Base-by-base conservation (phyloP, 2,113 vertebrate genomes). In the Syngnathoides biaculeatus region DNA sequence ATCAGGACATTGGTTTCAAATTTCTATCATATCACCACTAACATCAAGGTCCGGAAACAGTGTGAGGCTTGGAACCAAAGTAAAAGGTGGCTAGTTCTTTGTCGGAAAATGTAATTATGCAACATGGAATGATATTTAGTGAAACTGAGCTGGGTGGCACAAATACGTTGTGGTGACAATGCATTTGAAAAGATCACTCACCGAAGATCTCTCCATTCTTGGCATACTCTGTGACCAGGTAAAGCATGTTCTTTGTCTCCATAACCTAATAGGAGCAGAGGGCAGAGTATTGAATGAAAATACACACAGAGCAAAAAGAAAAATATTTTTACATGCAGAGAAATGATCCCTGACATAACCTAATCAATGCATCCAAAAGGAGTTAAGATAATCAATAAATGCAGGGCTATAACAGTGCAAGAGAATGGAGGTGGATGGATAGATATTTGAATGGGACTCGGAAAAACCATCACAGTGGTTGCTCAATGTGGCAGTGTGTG, bases 231-330 rank as follows among this genome's bases (percentile, higher is more conserved):
- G 96, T 98, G 87, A 99, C 97, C 30, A 99, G 93, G 88, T 99
- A 98, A 84, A 99, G 92, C 97, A 99, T 99, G 87, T 94, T 98
- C 91, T 98, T 98, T 68, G 97, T 99, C 89, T 98, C 97, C 96
- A 98, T 98, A 85, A 99, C 97, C 97, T 99, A 75, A 65, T 55
- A 80, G 56, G 72, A 67, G 71, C 47, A 82, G 61, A 71, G 38
- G 71, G 63, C 15, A 30, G 74, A 70, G 61, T 52, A 80, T 26
- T 75, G 26, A 68, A 62, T 3, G 57, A 67, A 57, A 84, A 68
- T 75, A 67, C 52, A 82, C n/a, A 77, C 11, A 62, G 47, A 20
- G 14, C 19, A 43, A 26, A 22, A 8, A 64, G 10, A 55, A 67
- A 72, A 11, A 22, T n/a, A 3, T 19, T 62, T 62, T n/a, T 20